Evolutionary conservation across 2,888 invertebrate genomes (phyloP).

Genomic region (Microctonus brassicae): DNA sequence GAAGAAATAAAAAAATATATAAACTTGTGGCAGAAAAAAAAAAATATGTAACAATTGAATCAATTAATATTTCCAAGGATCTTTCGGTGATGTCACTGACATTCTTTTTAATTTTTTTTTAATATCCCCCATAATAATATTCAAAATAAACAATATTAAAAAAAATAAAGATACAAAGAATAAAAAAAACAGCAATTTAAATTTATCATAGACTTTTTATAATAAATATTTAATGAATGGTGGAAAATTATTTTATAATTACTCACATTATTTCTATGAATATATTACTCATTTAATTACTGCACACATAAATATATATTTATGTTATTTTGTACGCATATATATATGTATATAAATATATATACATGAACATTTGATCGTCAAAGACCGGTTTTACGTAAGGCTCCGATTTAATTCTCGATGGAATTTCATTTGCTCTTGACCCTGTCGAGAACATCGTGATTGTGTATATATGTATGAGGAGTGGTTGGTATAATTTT

Average conservation of each 20-base stretch:
- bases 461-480: conserved; percentile 12
- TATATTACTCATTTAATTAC: background rate
- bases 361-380: background rate
- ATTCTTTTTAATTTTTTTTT: background rate
- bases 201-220: background rate
- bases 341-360: background rate
- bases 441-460: conserved; percentile 26
- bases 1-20: too few relatives aligned
- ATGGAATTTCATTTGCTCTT: conserved; percentile 35
- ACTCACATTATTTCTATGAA: background rate
- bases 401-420: conserved; percentile 25
- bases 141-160: background rate
- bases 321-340: background rate
- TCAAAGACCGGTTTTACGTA: conserved; percentile 32
- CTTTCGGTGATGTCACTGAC: background rate
- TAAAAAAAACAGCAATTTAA: background rate
- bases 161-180: background rate
- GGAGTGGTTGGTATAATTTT: background rate
- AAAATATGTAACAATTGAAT: background rate
- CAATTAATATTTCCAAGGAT: background rate
- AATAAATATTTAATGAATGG: background rate
- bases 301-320: background rate
- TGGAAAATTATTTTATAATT: background rate
- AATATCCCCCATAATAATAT: background rate
- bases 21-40: too few relatives aligned